Base-by-base conservation (phyloP, 2,888 invertebrate species). In the Prosapia bicincta region DNA sequence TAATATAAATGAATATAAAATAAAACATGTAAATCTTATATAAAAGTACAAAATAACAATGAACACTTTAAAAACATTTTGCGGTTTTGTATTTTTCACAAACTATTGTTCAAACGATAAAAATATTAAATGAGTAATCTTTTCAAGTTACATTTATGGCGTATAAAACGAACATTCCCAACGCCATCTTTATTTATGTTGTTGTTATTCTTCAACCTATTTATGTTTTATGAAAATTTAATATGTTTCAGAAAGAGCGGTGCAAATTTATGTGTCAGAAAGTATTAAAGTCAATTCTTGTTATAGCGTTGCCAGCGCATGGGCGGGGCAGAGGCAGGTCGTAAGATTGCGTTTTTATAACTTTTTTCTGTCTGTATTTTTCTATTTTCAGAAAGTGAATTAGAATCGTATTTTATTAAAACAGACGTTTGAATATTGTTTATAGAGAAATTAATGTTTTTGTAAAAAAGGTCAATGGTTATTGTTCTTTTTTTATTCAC, bases 251-350 rank as follows among this genome's bases (percentile, higher is more conserved):
- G 20, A 54, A 71, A 20, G 68, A 72, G 65, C 76, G 66, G 76
- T 69, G 72, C 25, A 66, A 76, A 76, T 76, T 76, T 76, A 76
- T 76, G 76, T 76, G 72, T 69, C 76, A 76, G 69, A 69, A 76
- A 76, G 72, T 72, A 72, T 72, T 76, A 76, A 76, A 76, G 76
- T 72, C 69, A 76, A 72, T 72, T 72, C 72, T 66, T 69, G 68
- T 72, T 72, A 72, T 69, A 68, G 72, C 69, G 24, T 68, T 54
- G 5, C 54, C 3, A 20, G 54, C 20, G 54, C 5, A 20, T 9
- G 54, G 54, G 70, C 23, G 30, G 38, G 67, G 20, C 20, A 54
- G 13, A 1, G 54, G 20, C 54, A 20, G 54, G 3, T 54, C 54
- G 20, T 54, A 54, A 54, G 6, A 9, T 54, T 54, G 54, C 54